Percentiles rank a stretch among this genome's conserved stretches.
These are phyloP conservation scores for Chrysoperla carnea DNA, from an alignment of 1,140 invertebrate genomes.

Conservation along the genomic window DNA sequence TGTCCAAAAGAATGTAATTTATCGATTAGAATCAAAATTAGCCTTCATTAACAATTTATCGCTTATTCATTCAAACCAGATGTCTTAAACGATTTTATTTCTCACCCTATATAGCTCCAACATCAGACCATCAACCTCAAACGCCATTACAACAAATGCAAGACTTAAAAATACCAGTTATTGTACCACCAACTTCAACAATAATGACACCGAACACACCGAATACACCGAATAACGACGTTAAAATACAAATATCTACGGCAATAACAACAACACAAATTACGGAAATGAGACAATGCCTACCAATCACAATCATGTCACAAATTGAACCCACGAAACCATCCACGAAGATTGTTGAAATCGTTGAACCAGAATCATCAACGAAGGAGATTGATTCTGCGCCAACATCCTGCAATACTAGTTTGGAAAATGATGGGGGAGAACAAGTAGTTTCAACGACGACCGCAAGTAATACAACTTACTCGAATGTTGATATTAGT, in stretches of 20 bases:
- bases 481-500: slow-evolving; percentile 37
- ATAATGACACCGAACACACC: not conserved
- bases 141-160: slow-evolving; percentile 10
- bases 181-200: not conserved
- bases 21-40: no score
- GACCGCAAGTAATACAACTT: not conserved
- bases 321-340: slow-evolving; percentile 1
- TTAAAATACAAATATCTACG: not conserved
- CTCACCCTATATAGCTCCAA: no score
- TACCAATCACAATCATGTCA: slow-evolving; percentile 12
- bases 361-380: slow-evolving; percentile 13
- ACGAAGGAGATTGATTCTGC: slow-evolving; percentile 1
- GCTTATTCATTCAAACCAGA: no score
- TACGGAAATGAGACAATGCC: slow-evolving; percentile 14
- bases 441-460: slow-evolving; percentile 5
- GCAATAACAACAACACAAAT: not conserved
- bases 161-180: slow-evolving; percentile 18
- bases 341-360: slow-evolving; percentile 18
- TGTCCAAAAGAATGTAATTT: no score
- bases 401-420: slow-evolving; percentile 4
- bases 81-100: no score
- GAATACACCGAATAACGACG: not conserved
- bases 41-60: no score
- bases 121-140: no score
- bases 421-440: slow-evolving; percentile 2